phyloP scores from a whole-genome alignment of 2,797 vertebrate species.

The Takifugu rubripes region DNA sequence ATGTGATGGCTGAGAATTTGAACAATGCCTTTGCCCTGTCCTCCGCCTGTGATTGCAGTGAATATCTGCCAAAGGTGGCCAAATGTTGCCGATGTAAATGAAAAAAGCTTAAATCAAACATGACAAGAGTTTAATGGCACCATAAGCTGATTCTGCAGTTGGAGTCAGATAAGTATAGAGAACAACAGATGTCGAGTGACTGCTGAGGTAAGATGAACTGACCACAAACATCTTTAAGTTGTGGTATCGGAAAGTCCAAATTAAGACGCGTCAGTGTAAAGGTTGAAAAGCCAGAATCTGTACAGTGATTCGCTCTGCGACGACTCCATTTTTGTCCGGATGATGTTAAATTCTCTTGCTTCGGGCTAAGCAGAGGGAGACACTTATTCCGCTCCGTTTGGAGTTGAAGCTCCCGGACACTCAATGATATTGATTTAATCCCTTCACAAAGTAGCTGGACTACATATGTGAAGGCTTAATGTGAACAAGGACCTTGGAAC shows the following conservation, averaged over 20 bases:
- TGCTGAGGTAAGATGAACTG: no score
- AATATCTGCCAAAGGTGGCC: not conserved
- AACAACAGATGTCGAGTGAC: no score
- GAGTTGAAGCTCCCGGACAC: slow-evolving; percentile 39
- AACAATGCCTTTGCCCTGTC: slow-evolving; percentile 5
- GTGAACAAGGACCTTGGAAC: slow-evolving; percentile 43
- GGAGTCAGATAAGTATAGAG: no score
- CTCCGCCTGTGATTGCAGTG: not conserved
- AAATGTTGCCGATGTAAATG: no score
- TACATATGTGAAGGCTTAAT: slow-evolving; percentile 46
- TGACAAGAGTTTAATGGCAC: no score
- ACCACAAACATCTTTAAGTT: no score
- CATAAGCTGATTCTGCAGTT: no score
- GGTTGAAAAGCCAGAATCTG: slow-evolving; percentile 2
- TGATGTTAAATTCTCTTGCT: slow-evolving; percentile 6
- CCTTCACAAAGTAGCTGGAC: slow-evolving; percentile 34
- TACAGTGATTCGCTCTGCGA: no score
- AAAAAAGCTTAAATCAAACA: no score
- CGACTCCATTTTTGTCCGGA: not conserved
- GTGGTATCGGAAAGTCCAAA: no score
- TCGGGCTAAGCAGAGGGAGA: slow-evolving; percentile 15
- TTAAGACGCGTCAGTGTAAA: no score
- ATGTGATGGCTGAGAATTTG: slow-evolving; percentile 8
- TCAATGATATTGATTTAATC: slow-evolving; percentile 51
- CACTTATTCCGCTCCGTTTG: slow-evolving; percentile 20